A percentile compares a stretch with the other conserved stretches of the same genome.
Conservation (phyloP, 35 echinoderm and acorn worm species). For the Diadema setosum region DNA sequence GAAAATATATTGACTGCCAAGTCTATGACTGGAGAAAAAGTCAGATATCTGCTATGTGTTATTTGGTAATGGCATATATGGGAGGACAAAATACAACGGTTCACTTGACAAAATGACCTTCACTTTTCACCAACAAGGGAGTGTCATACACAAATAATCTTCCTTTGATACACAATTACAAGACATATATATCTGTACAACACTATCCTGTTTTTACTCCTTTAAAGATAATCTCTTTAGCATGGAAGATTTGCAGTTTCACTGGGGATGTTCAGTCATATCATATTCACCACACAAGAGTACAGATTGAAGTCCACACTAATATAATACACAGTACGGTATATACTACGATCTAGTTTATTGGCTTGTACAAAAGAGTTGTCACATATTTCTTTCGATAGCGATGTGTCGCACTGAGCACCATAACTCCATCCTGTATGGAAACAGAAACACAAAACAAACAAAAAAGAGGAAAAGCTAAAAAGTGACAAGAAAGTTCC, state of each 20-base stretch:
- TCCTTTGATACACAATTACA: neutral
- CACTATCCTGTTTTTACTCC: neutral
- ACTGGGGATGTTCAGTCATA: neutral
- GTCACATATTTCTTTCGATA: slow-evolving; percentile 99
- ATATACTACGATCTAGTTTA: slow-evolving; percentile 36
- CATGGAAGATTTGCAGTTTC: slow-evolving; percentile 4
- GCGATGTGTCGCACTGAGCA: slow-evolving; percentile 98
- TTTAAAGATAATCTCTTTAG: neutral
- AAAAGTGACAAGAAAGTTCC: no score
- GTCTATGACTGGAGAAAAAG: no score
- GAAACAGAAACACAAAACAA: slow-evolving; percentile 16
- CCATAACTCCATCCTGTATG: slow-evolving; percentile 97
- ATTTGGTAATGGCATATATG: no score
- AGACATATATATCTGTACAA: slow-evolving; percentile 4
- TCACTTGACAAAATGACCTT: no score
- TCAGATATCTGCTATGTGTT: no score
- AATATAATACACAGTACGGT: neutral
- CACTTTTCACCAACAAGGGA: no score
- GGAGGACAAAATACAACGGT: no score
- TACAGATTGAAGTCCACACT: slow-evolving; percentile 4
- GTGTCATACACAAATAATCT: neutral
- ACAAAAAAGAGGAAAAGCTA: neutral
- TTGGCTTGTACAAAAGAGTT: slow-evolving; percentile 97
- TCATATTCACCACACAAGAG: neutral
- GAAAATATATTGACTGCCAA: no score